Evolutionary conservation across 2,113 vertebrate species (phyloP).

Genomic region (Turnix velox): DNA sequence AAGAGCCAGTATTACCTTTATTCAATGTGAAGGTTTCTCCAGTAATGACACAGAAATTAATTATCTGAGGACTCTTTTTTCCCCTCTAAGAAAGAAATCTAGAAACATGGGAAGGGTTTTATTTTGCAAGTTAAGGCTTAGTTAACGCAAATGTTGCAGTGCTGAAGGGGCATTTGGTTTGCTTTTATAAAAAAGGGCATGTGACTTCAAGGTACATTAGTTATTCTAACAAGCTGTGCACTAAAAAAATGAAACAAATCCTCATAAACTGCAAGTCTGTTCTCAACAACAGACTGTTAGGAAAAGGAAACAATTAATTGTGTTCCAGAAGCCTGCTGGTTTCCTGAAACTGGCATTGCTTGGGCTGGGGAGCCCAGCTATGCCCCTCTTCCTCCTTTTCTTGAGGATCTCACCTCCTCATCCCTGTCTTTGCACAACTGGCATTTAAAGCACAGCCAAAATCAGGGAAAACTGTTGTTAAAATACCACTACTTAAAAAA

Average conservation of each 20-base stretch:
- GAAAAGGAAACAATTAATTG: not conserved
- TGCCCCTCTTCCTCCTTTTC: not conserved
- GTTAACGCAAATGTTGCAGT: rapidly evolving
- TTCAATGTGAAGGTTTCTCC: not conserved
- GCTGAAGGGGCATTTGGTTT: not conserved
- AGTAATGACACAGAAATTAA: not conserved
- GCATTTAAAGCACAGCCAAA: not conserved
- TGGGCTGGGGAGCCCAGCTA: not conserved
- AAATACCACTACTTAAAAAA: not conserved
- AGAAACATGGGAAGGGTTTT: not conserved
- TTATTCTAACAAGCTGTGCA: not conserved
- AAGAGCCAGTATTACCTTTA: rapidly evolving
- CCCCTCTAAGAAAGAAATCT: not conserved
- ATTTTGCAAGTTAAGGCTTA: not conserved
- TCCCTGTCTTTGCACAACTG: not conserved
- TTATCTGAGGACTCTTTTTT: not conserved
- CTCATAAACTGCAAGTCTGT: not conserved
- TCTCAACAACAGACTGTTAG: not conserved
- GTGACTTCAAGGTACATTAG: not conserved
- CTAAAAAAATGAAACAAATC: not conserved
- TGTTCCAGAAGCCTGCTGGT: not conserved
- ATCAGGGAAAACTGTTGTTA: not conserved
- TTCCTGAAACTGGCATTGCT: not conserved
- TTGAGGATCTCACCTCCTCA: not conserved
- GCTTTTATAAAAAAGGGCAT: not conserved